A percentile compares a stretch with the other conserved stretches of the same genome.
Conservation (phyloP, 1,140 invertebrate species). For the Nephotettix cincticeps region DNA sequence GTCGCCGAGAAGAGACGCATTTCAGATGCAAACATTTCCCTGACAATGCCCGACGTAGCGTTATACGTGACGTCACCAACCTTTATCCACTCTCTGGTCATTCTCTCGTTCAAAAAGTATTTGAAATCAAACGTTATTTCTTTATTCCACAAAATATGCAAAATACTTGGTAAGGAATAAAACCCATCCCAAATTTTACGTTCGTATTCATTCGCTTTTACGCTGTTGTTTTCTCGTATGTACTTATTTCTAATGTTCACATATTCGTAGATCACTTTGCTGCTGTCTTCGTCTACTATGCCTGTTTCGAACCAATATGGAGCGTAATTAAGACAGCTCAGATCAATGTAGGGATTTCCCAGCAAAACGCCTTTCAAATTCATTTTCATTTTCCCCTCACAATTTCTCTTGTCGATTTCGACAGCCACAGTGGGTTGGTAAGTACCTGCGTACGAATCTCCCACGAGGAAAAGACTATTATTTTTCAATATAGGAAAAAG, state of each 20-base stretch:
- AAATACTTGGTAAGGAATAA: background rate
- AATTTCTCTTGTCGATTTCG: slow-evolving; percentile 70
- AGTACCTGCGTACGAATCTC: slow-evolving; percentile 86
- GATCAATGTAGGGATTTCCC: slow-evolving; percentile 83
- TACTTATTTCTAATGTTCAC: background rate
- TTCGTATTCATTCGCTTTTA: background rate
- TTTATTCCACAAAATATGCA: background rate
- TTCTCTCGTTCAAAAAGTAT: background rate
- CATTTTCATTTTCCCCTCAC: slow-evolving; percentile 57
- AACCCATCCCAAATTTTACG: background rate
- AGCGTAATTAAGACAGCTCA: slow-evolving; percentile 76
- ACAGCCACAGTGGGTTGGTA: slow-evolving; percentile 78
- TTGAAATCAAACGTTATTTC: background rate
- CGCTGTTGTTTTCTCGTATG: background rate
- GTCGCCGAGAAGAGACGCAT: slow-evolving; percentile 51
- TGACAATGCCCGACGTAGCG: background rate
- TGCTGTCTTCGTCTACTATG: slow-evolving; percentile 32
- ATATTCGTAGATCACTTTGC: background rate
- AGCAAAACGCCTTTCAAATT: slow-evolving; percentile 72
- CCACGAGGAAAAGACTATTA: slow-evolving; percentile 75
- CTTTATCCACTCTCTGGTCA: background rate
- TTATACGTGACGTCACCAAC: background rate
- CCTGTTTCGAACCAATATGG: slow-evolving; percentile 81
- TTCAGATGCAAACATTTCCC: background rate
- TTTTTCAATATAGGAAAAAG: slow-evolving; percentile 64